Evolutionary conservation across 2,888 invertebrate genomes (phyloP), one percentile per base, ranked within the genome.

Genomic region (Tachystola acroxantha): DNA sequence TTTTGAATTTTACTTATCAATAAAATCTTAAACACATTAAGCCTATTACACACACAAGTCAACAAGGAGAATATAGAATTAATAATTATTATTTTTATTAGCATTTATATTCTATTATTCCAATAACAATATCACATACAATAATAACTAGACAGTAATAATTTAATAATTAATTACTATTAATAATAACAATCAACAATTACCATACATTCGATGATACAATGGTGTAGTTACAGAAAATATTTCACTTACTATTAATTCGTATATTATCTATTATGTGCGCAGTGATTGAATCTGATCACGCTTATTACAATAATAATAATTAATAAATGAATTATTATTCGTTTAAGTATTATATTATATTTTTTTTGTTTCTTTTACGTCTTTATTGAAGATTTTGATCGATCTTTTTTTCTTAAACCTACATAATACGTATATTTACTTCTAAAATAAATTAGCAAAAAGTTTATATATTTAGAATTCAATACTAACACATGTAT

Each of bases 101-200:
- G 72, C 77, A 57, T 65, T 75, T 80, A 73, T 75, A 76, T 80
- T 81, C 76, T 80, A 77, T 79, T 65, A 79, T 63, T 79, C 69
- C 74, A 77, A 80, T 84, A 85, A 84, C 85, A 84, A 81, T 85
- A 85, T 85, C 85, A 85, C 85, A 82, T 85, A 81, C 66, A 78
- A 56, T 64, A 61, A 62, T 72, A 76, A 73, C 81, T 82, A 82
- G 77, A 80, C 76, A 75, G 72, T 79, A 72, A 70, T 73, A 56
- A 64, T 71, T 66, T 34, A 27, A 34, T 22, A 32, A 19, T 37
- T 37, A 37, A 68, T 62, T 65, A 63, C 52, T 51, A 56, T 61
- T 24, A n/a, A 74, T 65, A 61, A 75, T 77, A 82, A 82, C 80
- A 79, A 78, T 78, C 74, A 85, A 84, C 82, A 82, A n/a, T 70